Evolutionary conservation across 2,113 vertebrate genomes (phyloP).

Genomic region (Sander lucioperca): DNA sequence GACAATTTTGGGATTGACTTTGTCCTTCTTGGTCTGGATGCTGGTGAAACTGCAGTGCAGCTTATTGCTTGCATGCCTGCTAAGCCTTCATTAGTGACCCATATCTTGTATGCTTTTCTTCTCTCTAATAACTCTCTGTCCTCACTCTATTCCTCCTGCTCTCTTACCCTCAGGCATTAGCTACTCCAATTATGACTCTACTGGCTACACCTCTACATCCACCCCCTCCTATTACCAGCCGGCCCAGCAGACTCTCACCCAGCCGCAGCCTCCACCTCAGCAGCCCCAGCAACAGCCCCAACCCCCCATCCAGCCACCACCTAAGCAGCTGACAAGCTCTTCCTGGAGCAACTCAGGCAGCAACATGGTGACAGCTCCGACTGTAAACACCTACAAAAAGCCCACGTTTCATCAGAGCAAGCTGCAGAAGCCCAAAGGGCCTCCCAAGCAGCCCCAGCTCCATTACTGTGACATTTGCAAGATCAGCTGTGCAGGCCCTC

Average conservation of each 20-base stretch:
- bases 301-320: slow-evolving; percentile 65
- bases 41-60: not conserved
- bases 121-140: slow-evolving; percentile 1
- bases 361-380: slow-evolving; percentile 69
- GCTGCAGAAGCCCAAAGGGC: slow-evolving; percentile 81
- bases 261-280: slow-evolving; percentile 73
- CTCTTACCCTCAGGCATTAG: slow-evolving; percentile 76
- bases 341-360: slow-evolving; percentile 81
- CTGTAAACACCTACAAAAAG: slow-evolving; percentile 80
- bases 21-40: not conserved
- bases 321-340: slow-evolving; percentile 79
- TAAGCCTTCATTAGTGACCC: slow-evolving; percentile 16
- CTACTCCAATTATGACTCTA: slow-evolving; percentile 80
- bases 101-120: slow-evolving; percentile 11
- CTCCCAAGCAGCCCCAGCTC: slow-evolving; percentile 84
- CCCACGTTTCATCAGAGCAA: slow-evolving; percentile 80
- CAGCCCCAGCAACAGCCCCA: slow-evolving; percentile 68
- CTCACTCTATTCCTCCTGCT: slow-evolving; percentile 25
- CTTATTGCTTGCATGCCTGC: slow-evolving; percentile 14
- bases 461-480: slow-evolving; percentile 92
- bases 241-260: slow-evolving; percentile 72
- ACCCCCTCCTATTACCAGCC: slow-evolving; percentile 82
- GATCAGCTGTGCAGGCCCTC: slow-evolving; percentile 90
- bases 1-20: not conserved
- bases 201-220: slow-evolving; percentile 76